Percentiles rank a stretch among this genome's conserved stretches.
phyloP scores from a whole-genome alignment of 2,113 vertebrate genomes.

The Cathartes aura region DNA sequence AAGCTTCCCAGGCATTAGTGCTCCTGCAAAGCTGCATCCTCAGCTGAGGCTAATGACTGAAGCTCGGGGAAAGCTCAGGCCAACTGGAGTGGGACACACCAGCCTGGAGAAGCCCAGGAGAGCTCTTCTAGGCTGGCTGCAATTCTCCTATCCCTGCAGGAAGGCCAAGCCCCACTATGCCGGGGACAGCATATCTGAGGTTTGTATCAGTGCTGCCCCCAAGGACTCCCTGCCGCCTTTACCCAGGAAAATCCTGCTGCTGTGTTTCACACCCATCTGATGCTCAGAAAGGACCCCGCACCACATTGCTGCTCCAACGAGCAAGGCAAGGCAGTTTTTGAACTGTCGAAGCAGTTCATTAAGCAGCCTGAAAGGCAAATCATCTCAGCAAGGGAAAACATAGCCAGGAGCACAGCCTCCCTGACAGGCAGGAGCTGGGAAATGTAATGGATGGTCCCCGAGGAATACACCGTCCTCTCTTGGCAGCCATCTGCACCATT shows the following conservation, averaged over 20 bases:
- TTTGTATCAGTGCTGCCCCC: not conserved
- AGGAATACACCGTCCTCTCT: not conserved
- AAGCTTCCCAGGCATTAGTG: not conserved
- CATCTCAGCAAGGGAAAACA: not conserved
- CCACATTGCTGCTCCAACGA: not conserved
- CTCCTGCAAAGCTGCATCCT: not conserved
- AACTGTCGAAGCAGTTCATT: not conserved
- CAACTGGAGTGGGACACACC: not conserved
- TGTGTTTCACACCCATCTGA: not conserved
- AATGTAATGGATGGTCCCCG: not conserved
- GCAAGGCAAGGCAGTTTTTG: not conserved
- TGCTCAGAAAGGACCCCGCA: not conserved
- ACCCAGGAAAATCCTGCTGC: not conserved
- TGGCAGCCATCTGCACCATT: not conserved
- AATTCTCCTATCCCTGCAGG: not conserved
- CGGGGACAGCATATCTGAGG: rapidly evolving
- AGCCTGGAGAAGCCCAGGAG: not conserved
- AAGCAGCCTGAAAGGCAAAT: conserved; percentile 1
- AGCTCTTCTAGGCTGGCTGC: not conserved
- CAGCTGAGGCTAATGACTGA: not conserved
- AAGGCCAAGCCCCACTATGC: not conserved
- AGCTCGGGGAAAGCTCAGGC: not conserved
- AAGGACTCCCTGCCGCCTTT: not conserved
- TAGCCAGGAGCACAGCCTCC: not conserved
- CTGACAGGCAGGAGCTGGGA: not conserved